phyloP scores from a whole-genome alignment of 2,113 vertebrate genomes.

The Myotis brandtii region DNA sequence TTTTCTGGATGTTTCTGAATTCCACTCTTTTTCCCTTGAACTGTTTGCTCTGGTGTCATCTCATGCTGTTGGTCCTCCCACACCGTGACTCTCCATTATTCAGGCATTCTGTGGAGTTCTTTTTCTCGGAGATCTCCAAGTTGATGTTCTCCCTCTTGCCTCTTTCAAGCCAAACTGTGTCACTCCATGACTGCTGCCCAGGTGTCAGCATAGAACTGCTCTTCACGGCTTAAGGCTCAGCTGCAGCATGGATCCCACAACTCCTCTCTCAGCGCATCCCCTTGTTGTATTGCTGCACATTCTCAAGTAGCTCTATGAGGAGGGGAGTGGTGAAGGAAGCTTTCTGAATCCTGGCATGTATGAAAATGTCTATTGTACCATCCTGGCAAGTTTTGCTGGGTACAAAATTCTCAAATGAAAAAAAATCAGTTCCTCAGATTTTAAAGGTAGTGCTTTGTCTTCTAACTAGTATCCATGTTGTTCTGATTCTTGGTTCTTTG shows the following conservation, averaged over 20 bases:
- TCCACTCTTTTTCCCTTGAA: not conserved
- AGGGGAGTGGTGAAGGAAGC: not conserved
- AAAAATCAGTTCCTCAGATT: not conserved
- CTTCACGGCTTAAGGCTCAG: not conserved
- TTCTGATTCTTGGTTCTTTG: not conserved
- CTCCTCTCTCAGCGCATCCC: not conserved
- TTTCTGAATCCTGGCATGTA: not conserved
- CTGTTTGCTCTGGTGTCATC: not conserved
- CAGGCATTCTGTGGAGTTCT: not conserved
- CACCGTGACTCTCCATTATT: not conserved
- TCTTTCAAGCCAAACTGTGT: not conserved
- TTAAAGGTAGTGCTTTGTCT: not conserved
- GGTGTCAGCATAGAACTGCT: not conserved
- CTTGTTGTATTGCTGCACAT: not conserved
- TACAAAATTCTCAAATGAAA: not conserved
- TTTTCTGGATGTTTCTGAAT: not conserved
- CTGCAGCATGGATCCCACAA: not conserved
- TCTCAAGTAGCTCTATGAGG: not conserved
- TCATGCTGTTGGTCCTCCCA: not conserved
- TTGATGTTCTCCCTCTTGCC: not conserved
- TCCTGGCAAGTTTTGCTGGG: not conserved
- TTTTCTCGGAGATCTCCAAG: not conserved
- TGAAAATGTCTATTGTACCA: not conserved
- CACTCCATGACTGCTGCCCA: not conserved
- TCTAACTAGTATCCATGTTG: not conserved